Evolutionary conservation across 1,140 invertebrate genomes (phyloP).

Genomic region (Bactericera cockerelli): DNA sequence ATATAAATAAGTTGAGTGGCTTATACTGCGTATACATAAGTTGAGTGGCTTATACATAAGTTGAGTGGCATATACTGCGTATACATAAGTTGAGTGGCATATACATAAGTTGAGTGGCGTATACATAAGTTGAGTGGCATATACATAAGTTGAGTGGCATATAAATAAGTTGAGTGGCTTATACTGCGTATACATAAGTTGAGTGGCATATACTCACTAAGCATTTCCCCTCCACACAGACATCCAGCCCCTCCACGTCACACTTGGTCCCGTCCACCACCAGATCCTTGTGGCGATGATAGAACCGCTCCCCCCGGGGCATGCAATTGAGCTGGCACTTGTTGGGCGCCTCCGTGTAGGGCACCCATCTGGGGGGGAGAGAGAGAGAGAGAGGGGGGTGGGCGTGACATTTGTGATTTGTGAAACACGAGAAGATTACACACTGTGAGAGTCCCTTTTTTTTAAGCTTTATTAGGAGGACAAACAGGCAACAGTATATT

Average conservation of each 20-base stretch:
- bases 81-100: too few relatives aligned
- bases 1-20: too few relatives aligned
- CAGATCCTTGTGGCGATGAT: constrained; percentile 66
- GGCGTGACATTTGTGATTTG: background rate
- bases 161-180: too few relatives aligned
- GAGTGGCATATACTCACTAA: constrained; percentile 57
- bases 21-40: too few relatives aligned
- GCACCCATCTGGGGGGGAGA: constrained; percentile 53
- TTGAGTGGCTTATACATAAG: too few relatives aligned
- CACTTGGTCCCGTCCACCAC: constrained; percentile 86
- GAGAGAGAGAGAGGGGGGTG: constrained; percentile 14
- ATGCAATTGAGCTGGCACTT: constrained; percentile 92
- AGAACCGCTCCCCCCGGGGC: constrained; percentile 81
- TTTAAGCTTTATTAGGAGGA: too few relatives aligned
- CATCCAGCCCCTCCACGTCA: constrained; percentile 60
- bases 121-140: too few relatives aligned
- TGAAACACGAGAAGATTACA: background rate
- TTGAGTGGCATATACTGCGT: too few relatives aligned
- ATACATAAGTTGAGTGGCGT: too few relatives aligned
- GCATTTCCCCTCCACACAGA: constrained; percentile 84
- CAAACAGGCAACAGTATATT: background rate
- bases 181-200: too few relatives aligned
- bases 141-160: too few relatives aligned
- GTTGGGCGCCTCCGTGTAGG: constrained; percentile 68
- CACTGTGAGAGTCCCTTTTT: background rate